Percentiles rank a stretch among this genome's conserved stretches.
Evolutionary conservation across 1,140 invertebrate species (phyloP).

Genomic region (Scylla paramamosain): DNA sequence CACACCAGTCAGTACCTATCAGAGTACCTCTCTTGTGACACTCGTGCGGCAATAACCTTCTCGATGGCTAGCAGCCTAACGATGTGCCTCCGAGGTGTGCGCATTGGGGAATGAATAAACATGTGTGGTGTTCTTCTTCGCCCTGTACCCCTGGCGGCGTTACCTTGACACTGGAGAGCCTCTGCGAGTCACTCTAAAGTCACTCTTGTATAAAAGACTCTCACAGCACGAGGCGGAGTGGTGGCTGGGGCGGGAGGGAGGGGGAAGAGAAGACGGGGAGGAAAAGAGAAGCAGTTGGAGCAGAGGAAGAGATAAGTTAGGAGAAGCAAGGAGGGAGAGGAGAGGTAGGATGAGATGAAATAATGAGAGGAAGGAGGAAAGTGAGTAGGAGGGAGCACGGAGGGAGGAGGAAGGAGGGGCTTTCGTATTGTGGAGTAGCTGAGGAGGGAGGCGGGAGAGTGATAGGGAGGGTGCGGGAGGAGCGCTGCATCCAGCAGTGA

Average conservation of each 20-base stretch:
- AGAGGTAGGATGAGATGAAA: conserved; percentile 17
- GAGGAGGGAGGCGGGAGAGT: background rate
- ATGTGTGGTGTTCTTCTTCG: background rate
- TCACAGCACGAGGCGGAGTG: background rate
- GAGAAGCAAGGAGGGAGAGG: background rate
- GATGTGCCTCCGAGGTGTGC: background rate
- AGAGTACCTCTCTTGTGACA: no score
- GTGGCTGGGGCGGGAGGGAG: background rate
- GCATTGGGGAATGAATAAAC: background rate
- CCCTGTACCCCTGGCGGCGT: background rate
- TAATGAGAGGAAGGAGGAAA: background rate
- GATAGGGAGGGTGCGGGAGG: background rate
- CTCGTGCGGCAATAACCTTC: no score
- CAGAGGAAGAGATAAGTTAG: background rate
- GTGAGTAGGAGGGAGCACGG: background rate
- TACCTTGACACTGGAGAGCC: background rate
- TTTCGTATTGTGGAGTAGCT: background rate
- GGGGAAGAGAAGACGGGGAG: background rate
- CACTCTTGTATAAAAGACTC: conserved; percentile 1
- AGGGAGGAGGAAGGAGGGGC: conserved; percentile 12
- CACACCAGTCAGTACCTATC: no score
- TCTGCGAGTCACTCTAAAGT: conserved; percentile 5
- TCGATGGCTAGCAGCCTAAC: background rate
- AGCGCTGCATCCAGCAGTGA: background rate
- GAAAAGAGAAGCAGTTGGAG: background rate